Evolutionary conservation across 2,797 vertebrate genomes (phyloP).

Genomic region (Sebastes trivittatus): DNA sequence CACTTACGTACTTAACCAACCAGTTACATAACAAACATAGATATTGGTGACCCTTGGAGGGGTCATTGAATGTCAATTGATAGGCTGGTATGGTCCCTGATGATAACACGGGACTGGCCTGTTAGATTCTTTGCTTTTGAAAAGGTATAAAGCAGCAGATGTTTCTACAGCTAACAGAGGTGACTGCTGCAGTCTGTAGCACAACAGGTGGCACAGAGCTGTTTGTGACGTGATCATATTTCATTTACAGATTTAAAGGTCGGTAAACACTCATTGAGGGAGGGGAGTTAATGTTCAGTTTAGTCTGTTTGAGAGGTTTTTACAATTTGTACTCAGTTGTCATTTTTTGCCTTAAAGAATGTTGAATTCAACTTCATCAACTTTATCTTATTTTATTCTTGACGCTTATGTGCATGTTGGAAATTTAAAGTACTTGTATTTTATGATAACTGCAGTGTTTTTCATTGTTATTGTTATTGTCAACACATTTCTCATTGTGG

Average conservation of each 20-base stretch:
- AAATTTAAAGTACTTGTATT: constrained; percentile 24
- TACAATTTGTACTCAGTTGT: not conserved
- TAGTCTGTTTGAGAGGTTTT: not conserved
- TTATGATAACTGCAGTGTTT: not conserved
- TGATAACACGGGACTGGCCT: not conserved
- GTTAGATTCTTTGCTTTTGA: not conserved
- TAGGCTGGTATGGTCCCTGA: not conserved
- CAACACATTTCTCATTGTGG: constrained; percentile 28
- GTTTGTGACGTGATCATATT: not conserved
- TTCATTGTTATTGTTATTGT: not conserved
- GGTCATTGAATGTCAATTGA: too few relatives aligned
- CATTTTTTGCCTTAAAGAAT: not conserved
- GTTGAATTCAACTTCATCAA: not conserved
- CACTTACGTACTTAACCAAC: too few relatives aligned
- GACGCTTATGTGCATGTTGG: constrained; percentile 2
- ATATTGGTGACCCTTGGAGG: too few relatives aligned
- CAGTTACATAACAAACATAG: too few relatives aligned
- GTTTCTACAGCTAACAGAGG: not conserved
- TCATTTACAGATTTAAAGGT: not conserved
- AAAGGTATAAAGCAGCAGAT: not conserved
- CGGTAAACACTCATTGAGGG: not conserved
- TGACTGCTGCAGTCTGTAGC: too few relatives aligned
- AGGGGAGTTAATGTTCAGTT: not conserved
- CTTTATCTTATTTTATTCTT: constrained; percentile 4
- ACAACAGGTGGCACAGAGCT: too few relatives aligned